Conservation (phyloP, 1,140 invertebrate genomes). For the Lepidotrigona ventralis region DNA sequence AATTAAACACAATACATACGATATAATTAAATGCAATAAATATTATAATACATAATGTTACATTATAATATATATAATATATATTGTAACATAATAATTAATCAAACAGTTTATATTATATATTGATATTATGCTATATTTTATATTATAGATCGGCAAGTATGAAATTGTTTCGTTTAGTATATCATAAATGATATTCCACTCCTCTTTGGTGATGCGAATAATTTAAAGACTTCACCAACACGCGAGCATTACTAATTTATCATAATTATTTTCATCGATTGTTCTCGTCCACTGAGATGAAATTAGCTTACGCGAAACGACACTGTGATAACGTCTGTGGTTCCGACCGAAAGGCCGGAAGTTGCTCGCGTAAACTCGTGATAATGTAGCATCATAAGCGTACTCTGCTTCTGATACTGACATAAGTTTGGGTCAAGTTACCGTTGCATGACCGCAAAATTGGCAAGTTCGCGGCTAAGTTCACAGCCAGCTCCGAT, state of each 20-base stretch:
- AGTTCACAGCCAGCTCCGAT: not conserved
- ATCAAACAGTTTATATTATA: no score
- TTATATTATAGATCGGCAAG: no score
- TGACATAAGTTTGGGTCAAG: not conserved
- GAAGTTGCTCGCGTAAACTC: not conserved
- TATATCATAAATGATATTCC: no score
- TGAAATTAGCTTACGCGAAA: not conserved
- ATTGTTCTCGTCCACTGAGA: not conserved
- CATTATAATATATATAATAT: no score
- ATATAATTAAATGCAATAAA: no score
- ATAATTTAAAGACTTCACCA: no score
- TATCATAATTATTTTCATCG: not conserved
- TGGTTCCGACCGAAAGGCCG: not conserved
- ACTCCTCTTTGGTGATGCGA: no score
- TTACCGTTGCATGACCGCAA: not conserved
- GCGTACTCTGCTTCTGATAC: not conserved
- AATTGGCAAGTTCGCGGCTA: constrained; percentile 7
- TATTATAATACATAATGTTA: no score
- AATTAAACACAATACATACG: no score
- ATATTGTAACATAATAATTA: no score
- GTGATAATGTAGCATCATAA: not conserved
- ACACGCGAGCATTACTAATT: not conserved
- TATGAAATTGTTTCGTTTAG: no score
- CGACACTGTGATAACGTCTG: not conserved
- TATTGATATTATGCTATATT: no score